Evolutionary conservation across 2,888 invertebrate genomes (phyloP), one percentile per base, ranked within the genome.

Genomic region (Cecidostiba fungosa): DNA sequence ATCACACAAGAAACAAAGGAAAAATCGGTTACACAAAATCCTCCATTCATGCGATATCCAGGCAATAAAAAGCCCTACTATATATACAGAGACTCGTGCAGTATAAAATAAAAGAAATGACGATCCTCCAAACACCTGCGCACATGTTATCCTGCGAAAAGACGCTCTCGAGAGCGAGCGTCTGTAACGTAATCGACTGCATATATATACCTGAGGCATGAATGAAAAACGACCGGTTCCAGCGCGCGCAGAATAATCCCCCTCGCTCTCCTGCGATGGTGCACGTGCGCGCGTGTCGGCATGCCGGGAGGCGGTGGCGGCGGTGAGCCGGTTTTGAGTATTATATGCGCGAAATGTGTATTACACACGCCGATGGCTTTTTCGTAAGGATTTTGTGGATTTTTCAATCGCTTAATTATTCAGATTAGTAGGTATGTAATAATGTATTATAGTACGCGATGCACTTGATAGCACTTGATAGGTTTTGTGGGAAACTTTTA

Each of bases 221-320:
- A 87, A 87, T 87, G 86, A 87, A 87, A 87, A 86, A 86, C 85
- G 86, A 86, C 77, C 82, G 80, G 86, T 84, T 85, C 82, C 84
- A 0, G 62, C 43, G 62, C 47, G 77, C 54, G 39, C 32, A 3
- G 70, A 77, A 80, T 76, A 85, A 54, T 78, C 59, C 26, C 32
- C 54, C 19, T 36, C 70, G 32, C 72, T 66, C 23, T 74, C 29
- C 50, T 4, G 62, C 62, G 26, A 26, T 66, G 36, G 47, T 14
- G 32, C 66, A 54, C 39, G 23, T 69, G 66, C 54, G 79, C 72
- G 79, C 84, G 70, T 78, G 81, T 76, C 82, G 74, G 79, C 77
- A 81, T 74, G 70, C 82, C 81, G 47, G 69, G 32, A 77, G 87
- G 82, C 77, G 82, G 84, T 83, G 32, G 32, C 32, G 32, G 19